Evolutionary conservation across 2,888 invertebrate species (phyloP).

Genomic region (Synanthedon andrenaeformis): DNA sequence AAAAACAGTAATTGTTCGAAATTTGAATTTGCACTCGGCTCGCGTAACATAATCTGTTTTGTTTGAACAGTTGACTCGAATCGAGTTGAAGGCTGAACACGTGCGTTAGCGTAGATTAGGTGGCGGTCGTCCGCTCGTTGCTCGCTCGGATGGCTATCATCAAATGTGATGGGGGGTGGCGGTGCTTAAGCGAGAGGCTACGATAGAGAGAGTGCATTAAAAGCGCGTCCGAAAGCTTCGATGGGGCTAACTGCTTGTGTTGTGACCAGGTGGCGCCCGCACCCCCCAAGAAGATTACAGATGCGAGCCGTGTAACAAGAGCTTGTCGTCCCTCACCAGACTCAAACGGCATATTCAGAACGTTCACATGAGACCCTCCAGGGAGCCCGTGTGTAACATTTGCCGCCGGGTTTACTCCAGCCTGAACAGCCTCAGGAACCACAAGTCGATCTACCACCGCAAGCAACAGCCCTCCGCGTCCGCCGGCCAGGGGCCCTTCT

Average conservation of each 20-base stretch:
- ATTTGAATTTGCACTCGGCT: constrained; percentile 36
- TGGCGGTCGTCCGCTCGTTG: constrained; percentile 2
- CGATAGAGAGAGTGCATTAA: constrained; percentile 68
- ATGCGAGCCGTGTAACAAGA: constrained; percentile 93
- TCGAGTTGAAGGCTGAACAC: not conserved
- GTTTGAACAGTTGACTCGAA: constrained; percentile 23
- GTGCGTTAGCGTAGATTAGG: constrained; percentile 36
- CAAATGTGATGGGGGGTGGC: constrained; percentile 58
- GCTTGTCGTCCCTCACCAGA: constrained; percentile 86
- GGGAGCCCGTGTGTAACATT: constrained; percentile 92
- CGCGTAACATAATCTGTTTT: constrained; percentile 24
- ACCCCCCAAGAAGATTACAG: constrained; percentile 87
- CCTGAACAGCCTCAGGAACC: constrained; percentile 89
- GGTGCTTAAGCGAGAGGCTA: constrained; percentile 65
- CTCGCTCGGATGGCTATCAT: constrained; percentile 51
- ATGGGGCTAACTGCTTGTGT: constrained; percentile 68
- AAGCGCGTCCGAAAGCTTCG: constrained; percentile 61
- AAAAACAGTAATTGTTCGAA: constrained; percentile 53
- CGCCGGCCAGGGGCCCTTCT: constrained; percentile 48
- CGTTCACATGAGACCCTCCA: constrained; percentile 90
- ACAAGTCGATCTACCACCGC: constrained; percentile 93
- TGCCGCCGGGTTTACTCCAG: constrained; percentile 94
- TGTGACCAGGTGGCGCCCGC: constrained; percentile 79
- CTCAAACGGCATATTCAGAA: constrained; percentile 93
- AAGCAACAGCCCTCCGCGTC: constrained; percentile 75